These are phyloP conservation scores for Callyntrura sp. DNA, from an alignment of 2,888 invertebrate genomes.

Conservation along the genomic window DNA sequence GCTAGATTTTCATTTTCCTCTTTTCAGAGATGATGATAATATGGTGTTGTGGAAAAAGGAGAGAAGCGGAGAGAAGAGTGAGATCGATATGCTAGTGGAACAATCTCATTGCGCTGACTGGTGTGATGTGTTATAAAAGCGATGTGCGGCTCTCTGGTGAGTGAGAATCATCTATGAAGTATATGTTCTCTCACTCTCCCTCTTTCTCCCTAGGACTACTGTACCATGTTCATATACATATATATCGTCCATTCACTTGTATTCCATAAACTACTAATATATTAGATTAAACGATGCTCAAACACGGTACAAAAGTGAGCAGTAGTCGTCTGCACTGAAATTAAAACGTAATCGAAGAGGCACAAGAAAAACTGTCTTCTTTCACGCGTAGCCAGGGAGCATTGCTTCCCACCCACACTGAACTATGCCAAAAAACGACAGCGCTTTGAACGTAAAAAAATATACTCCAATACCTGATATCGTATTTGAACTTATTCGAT, in stretches of 20 bases:
- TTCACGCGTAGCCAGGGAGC: slow-evolving; percentile 75
- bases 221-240: no score
- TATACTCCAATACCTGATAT: no score
- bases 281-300: slow-evolving; percentile 65
- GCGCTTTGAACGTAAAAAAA: not conserved
- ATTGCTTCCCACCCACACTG: slow-evolving; percentile 80
- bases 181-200: not conserved
- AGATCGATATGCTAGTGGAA: slow-evolving; percentile 78
- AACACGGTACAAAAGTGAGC: slow-evolving; percentile 31
- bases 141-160: slow-evolving; percentile 42
- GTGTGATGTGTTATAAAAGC: slow-evolving; percentile 3
- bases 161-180: slow-evolving; percentile 61
- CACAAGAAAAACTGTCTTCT: slow-evolving; percentile 52
- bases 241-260: slow-evolving; percentile 26
- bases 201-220: not conserved
- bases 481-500: no score
- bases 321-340: not conserved
- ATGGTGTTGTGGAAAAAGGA: slow-evolving; percentile 11
- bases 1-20: slow-evolving; percentile 55
- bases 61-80: slow-evolving; percentile 20
- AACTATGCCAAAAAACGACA: slow-evolving; percentile 21
- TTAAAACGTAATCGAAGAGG: slow-evolving; percentile 6
- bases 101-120: slow-evolving; percentile 4
- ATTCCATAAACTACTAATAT: slow-evolving; percentile 37
- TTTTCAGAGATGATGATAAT: slow-evolving; percentile 21